Conservation (phyloP, 2,113 vertebrate genomes). For the Atherinomorus stipes region DNA sequence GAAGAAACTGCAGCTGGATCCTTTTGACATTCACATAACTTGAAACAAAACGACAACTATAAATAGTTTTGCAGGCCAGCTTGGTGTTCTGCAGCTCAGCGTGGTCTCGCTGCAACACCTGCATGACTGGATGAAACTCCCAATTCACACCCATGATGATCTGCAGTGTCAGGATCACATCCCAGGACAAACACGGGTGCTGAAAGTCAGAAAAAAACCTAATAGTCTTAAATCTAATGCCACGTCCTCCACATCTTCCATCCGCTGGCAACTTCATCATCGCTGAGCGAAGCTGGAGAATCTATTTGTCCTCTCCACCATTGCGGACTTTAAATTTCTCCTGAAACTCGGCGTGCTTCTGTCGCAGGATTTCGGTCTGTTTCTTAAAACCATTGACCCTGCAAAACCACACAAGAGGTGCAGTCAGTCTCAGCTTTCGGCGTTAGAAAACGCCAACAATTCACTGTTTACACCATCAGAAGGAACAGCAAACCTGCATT, state of each 20-base stretch:
- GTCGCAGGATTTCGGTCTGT: constrained; percentile 84
- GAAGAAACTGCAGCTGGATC: constrained; percentile 3
- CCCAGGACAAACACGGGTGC: background rate
- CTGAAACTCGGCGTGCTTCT: constrained; percentile 81
- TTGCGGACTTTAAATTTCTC: constrained; percentile 73
- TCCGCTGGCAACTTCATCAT: constrained; percentile 22
- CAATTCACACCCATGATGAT: background rate
- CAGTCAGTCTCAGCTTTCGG: background rate
- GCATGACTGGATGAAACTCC: background rate
- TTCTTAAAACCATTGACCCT: constrained; percentile 85
- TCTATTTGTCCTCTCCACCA: constrained; percentile 70
- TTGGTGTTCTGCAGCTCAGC: constrained; percentile 3
- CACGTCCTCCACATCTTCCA: constrained; percentile 7
- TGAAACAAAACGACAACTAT: constrained; percentile 3
- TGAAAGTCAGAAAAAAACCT: constrained; percentile 12
- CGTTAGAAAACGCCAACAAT: background rate
- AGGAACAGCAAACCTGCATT: background rate
- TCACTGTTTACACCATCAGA: background rate
- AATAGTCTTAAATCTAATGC: constrained; percentile 31
- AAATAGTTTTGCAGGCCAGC: background rate
- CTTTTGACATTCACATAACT: background rate
- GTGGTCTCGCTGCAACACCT: background rate
- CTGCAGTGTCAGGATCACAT: constrained; percentile 8
- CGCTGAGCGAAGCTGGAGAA: background rate
- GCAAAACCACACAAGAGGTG: constrained; percentile 17